Conservation (phyloP, 2,888 invertebrate genomes). For the Horisme vitalbata region DNA sequence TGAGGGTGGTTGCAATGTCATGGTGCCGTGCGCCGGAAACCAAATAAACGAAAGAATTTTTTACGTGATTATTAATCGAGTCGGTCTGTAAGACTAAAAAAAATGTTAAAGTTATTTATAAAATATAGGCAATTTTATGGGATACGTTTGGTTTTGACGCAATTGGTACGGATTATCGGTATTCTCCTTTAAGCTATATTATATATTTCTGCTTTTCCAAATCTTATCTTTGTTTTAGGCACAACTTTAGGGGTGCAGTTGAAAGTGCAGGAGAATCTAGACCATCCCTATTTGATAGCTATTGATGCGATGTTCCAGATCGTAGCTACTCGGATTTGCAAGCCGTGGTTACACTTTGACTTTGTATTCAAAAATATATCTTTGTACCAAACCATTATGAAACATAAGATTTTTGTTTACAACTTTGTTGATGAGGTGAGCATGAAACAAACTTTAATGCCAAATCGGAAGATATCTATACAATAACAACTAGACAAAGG, state of each 20-base stretch:
- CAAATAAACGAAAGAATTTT: too few relatives aligned
- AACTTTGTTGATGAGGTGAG: background rate
- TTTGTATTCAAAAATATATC: background rate
- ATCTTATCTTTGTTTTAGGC: slow-evolving; percentile 16
- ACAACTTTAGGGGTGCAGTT: slow-evolving; percentile 42
- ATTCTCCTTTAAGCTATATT: too few relatives aligned
- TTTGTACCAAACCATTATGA: background rate
- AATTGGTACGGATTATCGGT: too few relatives aligned
- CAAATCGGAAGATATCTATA: slow-evolving; percentile 9
- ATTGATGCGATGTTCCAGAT: slow-evolving; percentile 35
- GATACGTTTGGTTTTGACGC: too few relatives aligned
- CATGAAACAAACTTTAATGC: slow-evolving; percentile 27
- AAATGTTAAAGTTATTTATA: too few relatives aligned
- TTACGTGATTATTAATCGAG: too few relatives aligned
- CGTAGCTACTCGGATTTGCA: slow-evolving; percentile 1
- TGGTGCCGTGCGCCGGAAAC: too few relatives aligned
- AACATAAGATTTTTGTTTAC: background rate
- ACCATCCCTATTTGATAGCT: slow-evolving; percentile 36
- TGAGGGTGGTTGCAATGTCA: too few relatives aligned
- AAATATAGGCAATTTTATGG: too few relatives aligned
- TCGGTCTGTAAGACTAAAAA: too few relatives aligned
- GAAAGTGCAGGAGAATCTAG: slow-evolving; percentile 29
- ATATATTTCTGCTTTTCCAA: too few relatives aligned
- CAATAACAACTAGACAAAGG: too few relatives aligned
- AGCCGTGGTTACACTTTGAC: slow-evolving; percentile 6